These are phyloP conservation scores for Dendroctonus valens DNA, from an alignment of 1,140 invertebrate species.

Conservation along the genomic window DNA sequence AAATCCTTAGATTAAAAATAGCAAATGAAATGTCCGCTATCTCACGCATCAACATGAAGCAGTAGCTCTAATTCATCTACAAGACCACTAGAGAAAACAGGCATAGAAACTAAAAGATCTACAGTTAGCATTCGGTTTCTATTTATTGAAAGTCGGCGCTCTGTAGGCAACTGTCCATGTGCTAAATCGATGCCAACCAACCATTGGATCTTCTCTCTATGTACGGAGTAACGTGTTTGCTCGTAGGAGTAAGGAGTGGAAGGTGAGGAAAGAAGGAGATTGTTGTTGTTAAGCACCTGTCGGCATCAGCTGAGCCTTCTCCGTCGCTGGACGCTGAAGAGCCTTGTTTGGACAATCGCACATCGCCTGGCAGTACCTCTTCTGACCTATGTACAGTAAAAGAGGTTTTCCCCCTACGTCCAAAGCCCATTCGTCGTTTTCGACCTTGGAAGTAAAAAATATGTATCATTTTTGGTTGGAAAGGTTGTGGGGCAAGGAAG, in stretches of 20 bases:
- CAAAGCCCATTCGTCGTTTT: slow-evolving; percentile 93
- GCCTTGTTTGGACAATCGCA: slow-evolving; percentile 74
- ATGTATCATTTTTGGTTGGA: not conserved
- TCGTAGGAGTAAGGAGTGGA: slow-evolving; percentile 33
- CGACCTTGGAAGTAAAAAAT: slow-evolving; percentile 63
- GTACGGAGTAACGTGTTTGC: slow-evolving; percentile 47
- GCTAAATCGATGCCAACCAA: not conserved
- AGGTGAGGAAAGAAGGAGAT: slow-evolving; percentile 9
- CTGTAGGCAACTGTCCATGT: no score
- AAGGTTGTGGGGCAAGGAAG: slow-evolving; percentile 26
- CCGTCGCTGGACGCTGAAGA: slow-evolving; percentile 91
- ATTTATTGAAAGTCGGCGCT: no score
- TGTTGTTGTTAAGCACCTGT: slow-evolving; percentile 59
- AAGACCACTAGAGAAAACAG: slow-evolving; percentile 12
- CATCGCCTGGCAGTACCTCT: slow-evolving; percentile 86
- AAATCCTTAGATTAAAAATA: no score
- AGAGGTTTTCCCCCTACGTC: slow-evolving; percentile 89
- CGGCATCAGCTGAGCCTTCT: slow-evolving; percentile 78
- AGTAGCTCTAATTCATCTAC: slow-evolving; percentile 17
- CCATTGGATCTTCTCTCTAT: slow-evolving; percentile 44
- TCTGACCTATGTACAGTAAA: slow-evolving; percentile 95
- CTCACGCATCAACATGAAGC: slow-evolving; percentile 11
- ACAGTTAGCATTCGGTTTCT: no score
- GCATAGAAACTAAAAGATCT: slow-evolving; percentile 8
- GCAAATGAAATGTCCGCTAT: no score